phyloP scores from a whole-genome alignment of 2,113 vertebrate species.

The Pelecanoides urinatrix region DNA sequence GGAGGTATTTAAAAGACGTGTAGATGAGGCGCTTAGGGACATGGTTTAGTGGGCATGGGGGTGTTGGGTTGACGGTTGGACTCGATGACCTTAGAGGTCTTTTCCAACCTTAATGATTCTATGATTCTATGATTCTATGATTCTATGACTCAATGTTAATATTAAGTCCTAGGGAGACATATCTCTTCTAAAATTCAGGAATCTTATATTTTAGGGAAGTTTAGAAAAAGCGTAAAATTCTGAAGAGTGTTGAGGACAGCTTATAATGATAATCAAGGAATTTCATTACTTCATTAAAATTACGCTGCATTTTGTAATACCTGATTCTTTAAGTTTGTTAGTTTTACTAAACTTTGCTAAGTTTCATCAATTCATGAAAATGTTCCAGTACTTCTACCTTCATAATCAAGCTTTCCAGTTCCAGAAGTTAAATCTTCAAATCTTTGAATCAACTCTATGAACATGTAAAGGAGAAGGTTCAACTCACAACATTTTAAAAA shows the following conservation, averaged over 20 bases:
- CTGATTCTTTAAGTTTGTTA: background rate
- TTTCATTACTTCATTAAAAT: background rate
- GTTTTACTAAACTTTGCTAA: background rate
- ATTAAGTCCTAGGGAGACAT: background rate
- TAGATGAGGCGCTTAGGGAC: too few relatives aligned
- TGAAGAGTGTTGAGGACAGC: background rate
- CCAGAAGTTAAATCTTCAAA: background rate
- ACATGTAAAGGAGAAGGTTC: background rate
- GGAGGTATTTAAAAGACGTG: too few relatives aligned
- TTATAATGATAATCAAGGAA: background rate
- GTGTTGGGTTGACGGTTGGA: too few relatives aligned
- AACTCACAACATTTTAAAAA: background rate
- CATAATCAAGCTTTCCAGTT: background rate
- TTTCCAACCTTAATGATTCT: too few relatives aligned
- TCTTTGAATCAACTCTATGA: background rate
- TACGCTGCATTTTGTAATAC: background rate
- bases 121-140: too few relatives aligned
- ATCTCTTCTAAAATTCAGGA: background rate
- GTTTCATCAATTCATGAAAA: background rate
- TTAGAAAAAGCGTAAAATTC: background rate
- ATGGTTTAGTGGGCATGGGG: too few relatives aligned
- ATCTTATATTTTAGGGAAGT: background rate
- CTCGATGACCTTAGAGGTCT: too few relatives aligned
- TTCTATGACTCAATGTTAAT: background rate
- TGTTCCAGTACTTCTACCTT: background rate